Evolutionary conservation across 2,797 vertebrate species (phyloP).

Genomic region (Trichosurus vulpecula): DNA sequence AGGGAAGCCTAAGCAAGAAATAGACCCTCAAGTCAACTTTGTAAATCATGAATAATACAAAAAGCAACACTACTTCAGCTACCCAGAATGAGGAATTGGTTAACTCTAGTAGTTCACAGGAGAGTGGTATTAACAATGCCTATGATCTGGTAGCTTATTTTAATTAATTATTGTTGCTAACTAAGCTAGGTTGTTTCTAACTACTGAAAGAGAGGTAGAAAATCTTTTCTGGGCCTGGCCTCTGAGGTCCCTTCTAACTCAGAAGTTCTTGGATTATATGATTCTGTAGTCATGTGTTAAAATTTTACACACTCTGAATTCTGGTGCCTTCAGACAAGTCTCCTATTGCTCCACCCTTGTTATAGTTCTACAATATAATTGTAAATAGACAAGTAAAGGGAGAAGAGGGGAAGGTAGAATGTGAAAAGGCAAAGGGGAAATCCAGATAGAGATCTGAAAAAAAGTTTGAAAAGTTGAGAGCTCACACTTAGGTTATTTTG

Average conservation of each 20-base stretch:
- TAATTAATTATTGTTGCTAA: neutral
- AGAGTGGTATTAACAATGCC: neutral
- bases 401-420: neutral
- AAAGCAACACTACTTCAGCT: neutral
- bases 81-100: neutral
- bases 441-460: neutral
- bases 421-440: neutral
- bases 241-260: neutral
- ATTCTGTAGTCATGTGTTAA: neutral
- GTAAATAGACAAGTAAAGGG: neutral
- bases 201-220: neutral
- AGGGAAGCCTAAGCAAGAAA: neutral
- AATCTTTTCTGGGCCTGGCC: neutral
- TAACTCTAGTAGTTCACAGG: neutral
- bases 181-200: neutral
- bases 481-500: neutral
- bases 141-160: neutral
- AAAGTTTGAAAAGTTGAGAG: neutral
- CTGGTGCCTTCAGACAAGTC: neutral
- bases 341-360: neutral
- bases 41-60: neutral
- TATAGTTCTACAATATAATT: neutral
- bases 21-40: neutral
- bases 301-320: neutral
- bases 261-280: neutral